Percentiles rank a stretch among this genome's conserved stretches.
Conservation (phyloP, 2,888 invertebrate genomes). For the Volucella zonaria region DNA sequence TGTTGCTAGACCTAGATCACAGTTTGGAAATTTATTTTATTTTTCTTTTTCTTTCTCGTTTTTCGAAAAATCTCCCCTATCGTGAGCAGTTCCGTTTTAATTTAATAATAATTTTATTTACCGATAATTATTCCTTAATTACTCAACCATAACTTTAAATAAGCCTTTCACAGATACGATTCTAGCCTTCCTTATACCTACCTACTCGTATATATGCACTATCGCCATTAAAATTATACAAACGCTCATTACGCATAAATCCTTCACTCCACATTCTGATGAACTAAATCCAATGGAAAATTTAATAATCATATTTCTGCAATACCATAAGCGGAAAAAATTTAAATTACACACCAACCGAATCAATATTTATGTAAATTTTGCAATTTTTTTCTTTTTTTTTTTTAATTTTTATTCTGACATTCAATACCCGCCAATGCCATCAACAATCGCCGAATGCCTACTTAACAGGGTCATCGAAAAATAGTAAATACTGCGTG, state of each 20-base stretch:
- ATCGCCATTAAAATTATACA: conserved; percentile 39
- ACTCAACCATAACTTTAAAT: conserved; percentile 56
- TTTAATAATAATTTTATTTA: conserved; percentile 51
- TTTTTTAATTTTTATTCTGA: not conserved
- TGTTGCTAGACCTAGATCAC: too few species aligned
- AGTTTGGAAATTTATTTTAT: too few species aligned
- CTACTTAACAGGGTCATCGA: conserved; percentile 39
- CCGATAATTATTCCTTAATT: conserved; percentile 34
- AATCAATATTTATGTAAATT: conserved; percentile 33
- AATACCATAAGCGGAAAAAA: conserved; percentile 4
- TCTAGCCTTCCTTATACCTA: not conserved
- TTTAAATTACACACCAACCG: conserved; percentile 11
- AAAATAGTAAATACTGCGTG: conserved; percentile 46
- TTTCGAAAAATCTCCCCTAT: not conserved
- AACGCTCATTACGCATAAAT: conserved; percentile 15
- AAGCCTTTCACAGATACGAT: not conserved
- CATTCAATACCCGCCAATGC: conserved; percentile 2
- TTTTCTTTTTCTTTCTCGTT: too few species aligned
- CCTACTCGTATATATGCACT: not conserved
- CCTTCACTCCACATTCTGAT: conserved; percentile 16
- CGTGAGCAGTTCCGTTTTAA: not conserved
- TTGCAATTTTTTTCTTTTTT: not conserved
- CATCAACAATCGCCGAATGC: not conserved
- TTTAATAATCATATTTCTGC: conserved; percentile 61
- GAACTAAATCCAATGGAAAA: conserved; percentile 55